These are phyloP conservation scores for Cephus pygmeus DNA, from an alignment of 2,888 invertebrate genomes.

Conservation along the genomic window DNA sequence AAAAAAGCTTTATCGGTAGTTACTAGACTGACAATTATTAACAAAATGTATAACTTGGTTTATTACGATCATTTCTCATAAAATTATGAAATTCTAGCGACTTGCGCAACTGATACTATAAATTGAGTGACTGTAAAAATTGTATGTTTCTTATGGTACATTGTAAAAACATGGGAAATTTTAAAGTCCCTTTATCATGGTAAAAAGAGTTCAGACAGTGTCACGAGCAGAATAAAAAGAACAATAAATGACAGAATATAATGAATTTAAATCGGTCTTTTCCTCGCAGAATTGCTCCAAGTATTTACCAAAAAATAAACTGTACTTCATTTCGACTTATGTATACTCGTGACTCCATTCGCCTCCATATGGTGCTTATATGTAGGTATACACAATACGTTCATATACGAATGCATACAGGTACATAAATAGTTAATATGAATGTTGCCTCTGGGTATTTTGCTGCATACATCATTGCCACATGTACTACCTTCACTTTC, in stretches of 20 bases:
- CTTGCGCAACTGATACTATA: neutral
- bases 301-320: neutral
- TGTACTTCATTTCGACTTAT: neutral
- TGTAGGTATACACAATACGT: neutral
- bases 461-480: constrained; percentile 52
- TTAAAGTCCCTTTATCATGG: neutral
- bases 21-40: neutral
- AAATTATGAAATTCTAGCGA: neutral
- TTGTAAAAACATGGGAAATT: neutral
- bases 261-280: neutral
- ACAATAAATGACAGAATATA: neutral
- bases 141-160: neutral
- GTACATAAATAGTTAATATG: constrained; percentile 13
- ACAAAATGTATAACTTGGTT: neutral
- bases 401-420: neutral
- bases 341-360: neutral
- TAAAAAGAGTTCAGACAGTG: neutral
- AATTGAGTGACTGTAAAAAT: constrained; percentile 1
- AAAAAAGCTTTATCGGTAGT: neutral
- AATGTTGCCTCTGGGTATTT: constrained; percentile 43
- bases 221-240: neutral
- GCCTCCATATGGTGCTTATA: neutral
- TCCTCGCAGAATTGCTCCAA: neutral
- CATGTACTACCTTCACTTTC: constrained; percentile 60
- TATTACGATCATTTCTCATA: neutral